phyloP scores from a whole-genome alignment of 1,140 invertebrate species.

The Panagrolaimus sp. region DNA sequence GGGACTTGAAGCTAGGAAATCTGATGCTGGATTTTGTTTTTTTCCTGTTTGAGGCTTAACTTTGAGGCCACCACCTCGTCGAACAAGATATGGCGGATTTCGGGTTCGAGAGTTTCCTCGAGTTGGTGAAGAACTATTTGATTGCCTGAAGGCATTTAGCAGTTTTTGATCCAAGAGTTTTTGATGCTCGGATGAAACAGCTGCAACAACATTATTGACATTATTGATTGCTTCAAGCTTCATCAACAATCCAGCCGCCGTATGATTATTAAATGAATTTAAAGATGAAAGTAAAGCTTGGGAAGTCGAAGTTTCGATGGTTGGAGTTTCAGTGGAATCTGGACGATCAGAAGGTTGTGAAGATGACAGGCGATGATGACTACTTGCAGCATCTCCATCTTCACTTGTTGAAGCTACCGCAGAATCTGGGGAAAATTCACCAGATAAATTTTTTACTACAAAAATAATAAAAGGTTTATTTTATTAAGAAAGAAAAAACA shows the following conservation, averaged over 20 bases:
- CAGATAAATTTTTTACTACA: not conserved
- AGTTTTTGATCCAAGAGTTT: too few relatives aligned
- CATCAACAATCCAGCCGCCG: not conserved
- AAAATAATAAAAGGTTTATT: not conserved
- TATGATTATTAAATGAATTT: not conserved
- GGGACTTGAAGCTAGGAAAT: not conserved
- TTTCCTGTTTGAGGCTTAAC: not conserved
- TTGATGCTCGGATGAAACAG: not conserved
- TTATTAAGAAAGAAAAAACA: not conserved
- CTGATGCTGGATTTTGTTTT: not conserved
- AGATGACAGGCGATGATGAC: not conserved
- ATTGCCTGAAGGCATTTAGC: not conserved
- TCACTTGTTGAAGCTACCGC: slow-evolving; percentile 43
- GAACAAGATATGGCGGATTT: slow-evolving; percentile 32
- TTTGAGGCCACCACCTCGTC: slow-evolving; percentile 25
- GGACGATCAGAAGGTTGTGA: slow-evolving; percentile 9
- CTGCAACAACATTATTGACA: not conserved
- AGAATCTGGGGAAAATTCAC: slow-evolving; percentile 43
- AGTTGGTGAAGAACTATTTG: not conserved
- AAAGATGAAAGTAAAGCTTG: not conserved
- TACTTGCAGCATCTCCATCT: slow-evolving; percentile 30
- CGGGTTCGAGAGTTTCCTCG: slow-evolving; percentile 12
- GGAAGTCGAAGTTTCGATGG: not conserved
- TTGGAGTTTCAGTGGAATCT: not conserved
- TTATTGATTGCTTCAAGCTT: not conserved